Base-by-base conservation (phyloP, 2,797 vertebrate species). In the Paratrypauchen microcephalus region DNA sequence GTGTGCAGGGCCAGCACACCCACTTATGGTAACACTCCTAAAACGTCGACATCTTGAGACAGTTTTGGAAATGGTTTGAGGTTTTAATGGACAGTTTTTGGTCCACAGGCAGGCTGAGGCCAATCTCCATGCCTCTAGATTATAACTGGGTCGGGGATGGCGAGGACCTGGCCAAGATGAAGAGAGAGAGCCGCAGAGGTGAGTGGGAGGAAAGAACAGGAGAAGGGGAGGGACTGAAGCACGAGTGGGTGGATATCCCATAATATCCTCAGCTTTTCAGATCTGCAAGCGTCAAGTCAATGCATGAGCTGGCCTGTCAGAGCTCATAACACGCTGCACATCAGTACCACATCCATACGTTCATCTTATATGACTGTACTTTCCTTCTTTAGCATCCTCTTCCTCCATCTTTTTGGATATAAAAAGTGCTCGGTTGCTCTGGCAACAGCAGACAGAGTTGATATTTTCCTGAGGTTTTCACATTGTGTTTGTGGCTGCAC, bases 101-200 rank as follows among this genome's bases (percentile, higher is more conserved):
- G 70, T 73, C 87, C 85, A 45, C 93, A 99, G 97, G 97, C 86
- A 97, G 97, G 87, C 93, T 99, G 84, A 96, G 98, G 84, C 98
- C 98, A 88, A 98, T 98, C 91, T 99, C 98, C 83, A 99, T 99
- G 98, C 98, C 98, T 71, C 95, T 99, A 87, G 97, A 99, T 91
- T 99, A 97, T 94, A 99, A 96, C 92, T 99, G 98, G 97, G 96
- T 96, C 89, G 97, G 95, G 90, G 97, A 99, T 90, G 95, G 95
- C 90, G 98, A 99, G 92, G 97, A 99, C 91, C 95, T 96, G 83
- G 94, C 91, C 93, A 98, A 97, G 94, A 92, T 95, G 90, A 98
- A 97, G 92, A 96, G 96, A 94, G 97, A 98, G 87, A 97, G 95
- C 91, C 95, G 97, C 91, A 92, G 93, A 93, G 93, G 93, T 94